phyloP scores from a whole-genome alignment of 2,113 vertebrate genomes.

The Xerus inauris region DNA sequence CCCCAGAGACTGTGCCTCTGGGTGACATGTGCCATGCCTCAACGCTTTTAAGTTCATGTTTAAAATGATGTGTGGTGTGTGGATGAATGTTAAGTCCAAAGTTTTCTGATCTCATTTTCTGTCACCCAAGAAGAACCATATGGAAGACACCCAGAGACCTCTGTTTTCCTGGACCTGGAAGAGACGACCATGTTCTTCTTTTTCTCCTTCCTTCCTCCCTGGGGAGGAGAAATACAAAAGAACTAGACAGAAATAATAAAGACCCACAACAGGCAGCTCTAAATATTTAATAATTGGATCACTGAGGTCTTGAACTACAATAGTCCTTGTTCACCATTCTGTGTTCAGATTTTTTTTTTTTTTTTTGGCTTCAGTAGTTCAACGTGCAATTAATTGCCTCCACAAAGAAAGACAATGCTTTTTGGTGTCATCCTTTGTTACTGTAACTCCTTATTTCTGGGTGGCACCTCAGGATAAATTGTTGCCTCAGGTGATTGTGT shows the following conservation, averaged over 20 bases:
- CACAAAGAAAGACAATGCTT: constrained; percentile 66
- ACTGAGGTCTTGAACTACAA: constrained; percentile 61
- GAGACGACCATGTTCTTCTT: background rate
- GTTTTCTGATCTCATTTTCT: constrained; percentile 19
- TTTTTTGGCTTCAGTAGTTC: constrained; percentile 48
- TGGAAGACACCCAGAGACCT: constrained; percentile 36
- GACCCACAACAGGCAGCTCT: constrained; percentile 42
- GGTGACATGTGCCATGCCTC: background rate
- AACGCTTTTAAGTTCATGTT: background rate
- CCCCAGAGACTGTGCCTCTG: background rate
- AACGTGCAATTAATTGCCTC: constrained; percentile 70
- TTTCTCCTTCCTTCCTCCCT: background rate
- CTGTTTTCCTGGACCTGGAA: background rate
- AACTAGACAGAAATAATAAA: constrained; percentile 54
- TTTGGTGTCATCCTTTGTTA: constrained; percentile 67
- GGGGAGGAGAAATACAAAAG: constrained; percentile 32
- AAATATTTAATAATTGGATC: constrained; percentile 67
- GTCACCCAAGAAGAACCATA: constrained; percentile 45
- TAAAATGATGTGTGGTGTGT: background rate
- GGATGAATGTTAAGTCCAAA: background rate
- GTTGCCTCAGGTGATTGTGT: constrained; percentile 66
- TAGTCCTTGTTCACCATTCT: constrained; percentile 52
- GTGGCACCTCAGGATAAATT: constrained; percentile 69
- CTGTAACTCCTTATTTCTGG: background rate
- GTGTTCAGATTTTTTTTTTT: background rate